Base-by-base conservation (phyloP, 1,140 invertebrate genomes). In the Trichomalopsis sarcophagae region DNA sequence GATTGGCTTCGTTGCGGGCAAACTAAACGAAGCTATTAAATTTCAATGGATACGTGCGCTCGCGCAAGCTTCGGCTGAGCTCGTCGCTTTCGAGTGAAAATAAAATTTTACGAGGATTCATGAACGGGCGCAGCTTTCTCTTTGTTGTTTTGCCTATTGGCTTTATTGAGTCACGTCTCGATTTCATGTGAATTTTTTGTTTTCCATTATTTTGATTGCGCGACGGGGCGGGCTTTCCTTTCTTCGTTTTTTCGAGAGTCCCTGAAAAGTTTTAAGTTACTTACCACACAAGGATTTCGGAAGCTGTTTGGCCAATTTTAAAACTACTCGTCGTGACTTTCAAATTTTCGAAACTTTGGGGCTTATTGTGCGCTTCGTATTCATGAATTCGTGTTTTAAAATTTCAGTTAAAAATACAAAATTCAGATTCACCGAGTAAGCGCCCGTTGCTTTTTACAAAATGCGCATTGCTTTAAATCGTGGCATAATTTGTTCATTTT, bases 1-100 rank as follows among this genome's bases (percentile, higher is more conserved):
- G 69, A 81, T 71, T 81, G 69, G 66, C 36, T 71, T 81, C 33
- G 40, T 73, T 50, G 78, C 50, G 47, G 17, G 7, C 40, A 50
- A 80, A 81, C 66, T 81, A 81, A 81, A 81, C 68, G 68, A 81
- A 73, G 80, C 66, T 81, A 81, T 50, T 81, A 81, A 81, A 81
- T 73, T 81, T 73, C 80, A 81, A 81, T 55, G 69, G 11, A 21
- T 68, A 47, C 23, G 74, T 30, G 27, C 36, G 21, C n/a, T 21
- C 9, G 21, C 66, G 47, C 47, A 44, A 44, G 13, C 47, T 17
- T 50, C 47, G 47, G 17, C 5, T 44, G 40, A 44, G 55, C 55
- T 55, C 44, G 50, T 79, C 55, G n/a, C 13, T 62, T 40, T 10
- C 66, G 36, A 33, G 66, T 23, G 79, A 81, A 71, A 81, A 81